Evolutionary conservation across 2,888 invertebrate species (phyloP), one percentile per base, ranked within the genome.

Genomic region (Hemicrepidius hirtus): DNA sequence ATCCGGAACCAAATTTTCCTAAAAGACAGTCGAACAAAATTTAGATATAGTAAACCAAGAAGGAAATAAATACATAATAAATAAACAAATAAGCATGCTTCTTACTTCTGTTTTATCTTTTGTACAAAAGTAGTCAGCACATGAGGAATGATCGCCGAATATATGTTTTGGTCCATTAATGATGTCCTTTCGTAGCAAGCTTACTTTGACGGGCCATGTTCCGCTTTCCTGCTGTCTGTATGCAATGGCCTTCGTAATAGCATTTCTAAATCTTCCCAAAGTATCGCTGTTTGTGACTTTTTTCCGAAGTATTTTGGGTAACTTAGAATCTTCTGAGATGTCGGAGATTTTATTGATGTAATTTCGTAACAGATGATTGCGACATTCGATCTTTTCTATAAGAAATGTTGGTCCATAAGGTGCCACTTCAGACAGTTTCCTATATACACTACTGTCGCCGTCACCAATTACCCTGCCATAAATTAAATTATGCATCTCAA

Each of bases 201-300:
- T n/a, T n/a, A 28, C 35, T 55, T 40, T 40, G 18, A 40, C 32
- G 3, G 53, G 9, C 7, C 3, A 32, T 20, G 13, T n/a, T 37
- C 24, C 7, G 5, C 5, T 20, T 35, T n/a, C 59, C 10, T 59
- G 37, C 9, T 59, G 21, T 46, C 62, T 63, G 49, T 53, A 46
- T 40, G 50, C n/a, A 1, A 63, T 50, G 37, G 63, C 68, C 41
- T 57, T 57, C 9, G 40, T 60, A 20, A 62, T 18, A 1, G 68
- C 62, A 60, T 68, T 68, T 40, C 68, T n/a, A n/a, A n/a, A n/a
- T n/a, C n/a, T n/a, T n/a, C n/a, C n/a, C n/a, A n/a, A n/a, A n/a
- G n/a, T n/a, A n/a, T n/a, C n/a, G n/a, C n/a, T n/a, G n/a, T n/a
- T n/a, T n/a, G n/a, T n/a, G n/a, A n/a, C n/a, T n/a, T 21, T 46